These are phyloP conservation scores for Schizaphis graminum DNA, from an alignment of 2,888 invertebrate species.

Conservation along the genomic window DNA sequence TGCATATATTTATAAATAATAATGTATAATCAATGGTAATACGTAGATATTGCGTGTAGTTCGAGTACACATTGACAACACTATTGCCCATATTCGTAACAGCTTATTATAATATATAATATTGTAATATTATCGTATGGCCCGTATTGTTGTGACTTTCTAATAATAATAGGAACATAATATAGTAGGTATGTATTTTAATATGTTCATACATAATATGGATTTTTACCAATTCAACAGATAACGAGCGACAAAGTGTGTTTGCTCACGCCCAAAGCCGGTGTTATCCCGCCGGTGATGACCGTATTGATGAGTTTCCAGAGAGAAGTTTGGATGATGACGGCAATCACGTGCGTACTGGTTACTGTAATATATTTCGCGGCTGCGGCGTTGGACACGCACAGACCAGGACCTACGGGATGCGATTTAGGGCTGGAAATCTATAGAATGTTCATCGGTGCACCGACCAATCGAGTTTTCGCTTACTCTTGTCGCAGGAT, in stretches of 20 bases:
- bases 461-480: conserved; percentile 51
- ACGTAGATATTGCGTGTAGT: not conserved
- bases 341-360: conserved; percentile 67
- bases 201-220: not conserved
- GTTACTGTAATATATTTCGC: conserved; percentile 68
- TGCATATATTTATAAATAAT: not conserved
- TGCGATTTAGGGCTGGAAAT: conserved; percentile 65
- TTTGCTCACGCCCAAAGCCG: conserved; percentile 72
- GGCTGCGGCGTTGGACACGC: conserved; percentile 66
- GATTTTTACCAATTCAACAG: conserved; percentile 3
- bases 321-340: conserved; percentile 69
- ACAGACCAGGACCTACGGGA: conserved; percentile 44
- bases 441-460: conserved; percentile 65
- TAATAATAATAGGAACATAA: not conserved
- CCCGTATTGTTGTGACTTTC: not conserved
- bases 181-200: not conserved
- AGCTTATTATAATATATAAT: not conserved
- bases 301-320: conserved; percentile 71
- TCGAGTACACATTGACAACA: not conserved
- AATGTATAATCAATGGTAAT: not conserved
- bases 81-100: conserved; percentile 7
- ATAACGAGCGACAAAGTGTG: conserved; percentile 72
- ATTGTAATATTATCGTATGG: not conserved
- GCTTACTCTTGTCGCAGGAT: conserved; percentile 7
- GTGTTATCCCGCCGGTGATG: conserved; percentile 71